Percentiles rank a stretch among this genome's conserved stretches.
phyloP scores from a whole-genome alignment of 2,797 vertebrate species.

The Nannoperca obscura region DNA sequence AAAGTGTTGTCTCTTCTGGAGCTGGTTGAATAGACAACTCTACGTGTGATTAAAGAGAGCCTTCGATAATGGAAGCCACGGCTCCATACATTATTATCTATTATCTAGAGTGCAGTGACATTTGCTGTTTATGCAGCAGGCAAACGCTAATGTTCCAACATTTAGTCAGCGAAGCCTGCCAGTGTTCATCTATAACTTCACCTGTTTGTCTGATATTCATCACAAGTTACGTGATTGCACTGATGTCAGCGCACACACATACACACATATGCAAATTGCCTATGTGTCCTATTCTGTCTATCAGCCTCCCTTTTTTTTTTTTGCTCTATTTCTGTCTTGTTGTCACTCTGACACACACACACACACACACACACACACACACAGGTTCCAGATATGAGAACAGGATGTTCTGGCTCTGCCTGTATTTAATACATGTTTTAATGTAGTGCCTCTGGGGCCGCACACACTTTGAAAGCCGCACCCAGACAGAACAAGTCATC shows the following conservation, averaged over 20 bases:
- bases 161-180: conserved; percentile 51
- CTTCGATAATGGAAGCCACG: conserved; percentile 25
- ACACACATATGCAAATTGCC: conserved; percentile 8
- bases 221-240: conserved; percentile 39
- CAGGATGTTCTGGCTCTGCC: conserved; percentile 54
- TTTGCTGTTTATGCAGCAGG: conserved; percentile 43
- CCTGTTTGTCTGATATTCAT: conserved; percentile 59
- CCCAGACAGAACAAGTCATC: conserved; percentile 6
- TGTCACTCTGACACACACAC: conserved; percentile 12
- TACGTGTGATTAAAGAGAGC: conserved; percentile 22
- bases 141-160: conserved; percentile 40
- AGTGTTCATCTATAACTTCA: conserved; percentile 52
- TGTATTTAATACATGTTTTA: conserved; percentile 58
- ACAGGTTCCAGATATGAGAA: conserved; percentile 27
- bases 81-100: conserved; percentile 32
- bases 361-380: neutral
- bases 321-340: neutral
- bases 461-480: conserved; percentile 16
- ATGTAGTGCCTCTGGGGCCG: conserved; percentile 38
- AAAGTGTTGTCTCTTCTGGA: neutral
- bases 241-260: neutral
- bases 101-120: conserved; percentile 41
- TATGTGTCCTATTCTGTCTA: conserved; percentile 10
- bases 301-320: conserved; percentile 17
- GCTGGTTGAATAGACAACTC: conserved; percentile 21